These are phyloP conservation scores for Phania funesta DNA, from an alignment of 2,888 invertebrate species.

Conservation along the genomic window DNA sequence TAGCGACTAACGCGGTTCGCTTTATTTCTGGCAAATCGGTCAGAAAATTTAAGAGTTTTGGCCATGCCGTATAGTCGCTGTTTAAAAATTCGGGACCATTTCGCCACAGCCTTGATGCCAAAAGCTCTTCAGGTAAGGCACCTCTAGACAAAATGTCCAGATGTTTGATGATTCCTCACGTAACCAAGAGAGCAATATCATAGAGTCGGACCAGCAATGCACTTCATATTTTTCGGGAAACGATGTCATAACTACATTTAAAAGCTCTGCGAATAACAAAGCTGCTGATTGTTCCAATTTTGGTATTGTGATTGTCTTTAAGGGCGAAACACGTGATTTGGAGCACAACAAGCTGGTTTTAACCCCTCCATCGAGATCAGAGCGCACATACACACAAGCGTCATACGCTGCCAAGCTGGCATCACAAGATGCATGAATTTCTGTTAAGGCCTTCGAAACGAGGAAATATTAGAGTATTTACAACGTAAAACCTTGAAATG, in stretches of 20 bases:
- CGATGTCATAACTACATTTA: not conserved
- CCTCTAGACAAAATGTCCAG: slow-evolving; percentile 36
- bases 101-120: slow-evolving; percentile 4
- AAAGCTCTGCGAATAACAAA: not conserved
- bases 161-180: slow-evolving; percentile 39
- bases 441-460: not conserved
- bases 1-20: not conserved
- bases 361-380: not conserved
- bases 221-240: not conserved
- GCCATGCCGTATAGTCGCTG: not conserved
- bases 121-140: slow-evolving; percentile 15
- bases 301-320: slow-evolving; percentile 55
- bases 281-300: slow-evolving; percentile 63
- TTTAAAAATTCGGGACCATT: slow-evolving; percentile 18
- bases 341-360: not conserved
- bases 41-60: not conserved
- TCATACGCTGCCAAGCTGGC: not conserved
- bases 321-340: slow-evolving; percentile 33
- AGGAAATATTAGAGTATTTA: not conserved
- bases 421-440: not conserved
- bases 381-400: not conserved
- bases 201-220: slow-evolving; percentile 59
- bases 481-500: no score
- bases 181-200: slow-evolving; percentile 53
- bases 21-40: slow-evolving; percentile 9